Base-by-base conservation (phyloP, 2,888 invertebrate genomes). In the Dicycla oo region DNA sequence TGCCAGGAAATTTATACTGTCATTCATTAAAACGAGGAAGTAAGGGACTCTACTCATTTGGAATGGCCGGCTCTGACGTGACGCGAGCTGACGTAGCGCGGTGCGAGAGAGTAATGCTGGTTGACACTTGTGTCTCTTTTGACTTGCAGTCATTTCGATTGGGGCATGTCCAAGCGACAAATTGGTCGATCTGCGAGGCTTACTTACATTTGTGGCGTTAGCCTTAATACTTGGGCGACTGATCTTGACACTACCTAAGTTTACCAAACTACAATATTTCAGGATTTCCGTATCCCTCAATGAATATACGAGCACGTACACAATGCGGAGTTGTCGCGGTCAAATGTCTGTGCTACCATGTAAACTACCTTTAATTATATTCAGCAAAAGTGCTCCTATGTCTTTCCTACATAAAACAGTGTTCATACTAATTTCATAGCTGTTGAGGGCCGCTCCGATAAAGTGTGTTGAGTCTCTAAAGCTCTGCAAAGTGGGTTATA, bases 21-120 rank as follows among this genome's bases (percentile, higher is more conserved):
- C 83, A 85, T 86, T 87, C 86, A 85, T 88, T 88, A 87, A 84
- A 85, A 72, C 70, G 80, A 82, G 84, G 85, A 85, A 81, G 81
- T 82, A 72, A 79, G 73, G 78, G 80, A 64, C 66, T 73, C 63
- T 54, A 63, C 66, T 77, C 80, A 62, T 56, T 80, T 49, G 77
- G 73, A 77, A 73, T 75, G 66, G 77, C 73, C 72, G 66, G 60
- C 53, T 57, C 45, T 73, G 76, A 70, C 73, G 77, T 53, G 63
- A 23, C 53, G 63, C 68, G 38, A 58, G 57, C 13, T 38, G 71
- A 65, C 47, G 73, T 40, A 30, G 61, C 63, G 43, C 20, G 3
- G 15, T 13, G 11, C 47, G 23, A 57, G 73, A 45, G n/a, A 40
- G 23, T 58, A 63, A 73, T 66, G 58, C 11, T 66, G 60, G 56